Conservation (phyloP, 1,140 invertebrate species). For the Leptopilina clavipes region DNA sequence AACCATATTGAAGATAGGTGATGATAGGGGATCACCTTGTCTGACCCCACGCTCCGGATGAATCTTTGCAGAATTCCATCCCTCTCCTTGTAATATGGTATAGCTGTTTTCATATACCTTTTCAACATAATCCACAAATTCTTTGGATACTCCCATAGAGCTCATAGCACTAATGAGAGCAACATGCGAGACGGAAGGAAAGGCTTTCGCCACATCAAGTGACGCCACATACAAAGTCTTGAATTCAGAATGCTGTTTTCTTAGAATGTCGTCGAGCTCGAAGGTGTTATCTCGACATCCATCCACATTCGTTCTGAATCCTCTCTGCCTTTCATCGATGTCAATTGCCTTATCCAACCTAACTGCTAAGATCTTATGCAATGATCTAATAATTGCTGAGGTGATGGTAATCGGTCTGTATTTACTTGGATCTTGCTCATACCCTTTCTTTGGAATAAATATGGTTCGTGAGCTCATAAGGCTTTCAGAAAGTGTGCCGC, state of each 20-base stretch:
- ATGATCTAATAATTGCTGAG: constrained; percentile 58
- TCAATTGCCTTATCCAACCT: constrained; percentile 30
- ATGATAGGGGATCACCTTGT: constrained; percentile 74
- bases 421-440: constrained; percentile 52
- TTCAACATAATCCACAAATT: background rate
- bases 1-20: constrained; percentile 72
- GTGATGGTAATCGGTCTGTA: constrained; percentile 68
- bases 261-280: constrained; percentile 40
- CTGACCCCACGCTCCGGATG: constrained; percentile 64
- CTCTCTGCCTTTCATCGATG: constrained; percentile 45
- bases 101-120: constrained; percentile 30
- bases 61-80: constrained; percentile 8
- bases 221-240: background rate
- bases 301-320: constrained; percentile 45
- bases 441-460: constrained; percentile 56
- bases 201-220: constrained; percentile 61
- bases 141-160: constrained; percentile 27
- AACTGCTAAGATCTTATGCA: constrained; percentile 65
- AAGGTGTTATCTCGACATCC: constrained; percentile 48
- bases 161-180: constrained; percentile 49
- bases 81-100: constrained; percentile 33
- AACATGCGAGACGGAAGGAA: constrained; percentile 61
- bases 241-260: background rate
- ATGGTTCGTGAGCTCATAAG: constrained; percentile 45
- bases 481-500: no score